These are phyloP conservation scores for Cryptosula pallasiana DNA, from an alignment of 2,888 invertebrate species.

Conservation along the genomic window DNA sequence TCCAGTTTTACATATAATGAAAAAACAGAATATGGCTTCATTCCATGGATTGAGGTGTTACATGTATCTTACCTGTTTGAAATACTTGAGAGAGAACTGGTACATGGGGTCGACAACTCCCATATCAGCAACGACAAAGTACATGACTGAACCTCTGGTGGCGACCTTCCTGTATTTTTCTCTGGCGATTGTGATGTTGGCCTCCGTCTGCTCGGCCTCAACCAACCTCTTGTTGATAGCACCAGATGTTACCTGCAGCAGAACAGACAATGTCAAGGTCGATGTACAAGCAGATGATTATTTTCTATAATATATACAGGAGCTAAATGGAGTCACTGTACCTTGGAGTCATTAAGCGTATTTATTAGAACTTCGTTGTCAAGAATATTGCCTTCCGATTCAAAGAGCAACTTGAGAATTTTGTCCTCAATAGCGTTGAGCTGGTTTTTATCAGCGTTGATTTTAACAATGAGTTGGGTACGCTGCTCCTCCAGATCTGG, in stretches of 20 bases:
- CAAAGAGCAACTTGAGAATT: conserved; percentile 54
- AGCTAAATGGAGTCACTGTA: conserved; percentile 28
- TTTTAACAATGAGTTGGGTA: conserved; percentile 52
- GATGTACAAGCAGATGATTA: neutral
- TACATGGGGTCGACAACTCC: conserved; percentile 55
- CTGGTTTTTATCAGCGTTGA: conserved; percentile 54
- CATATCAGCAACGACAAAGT: conserved; percentile 54
- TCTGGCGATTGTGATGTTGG: conserved; percentile 50
- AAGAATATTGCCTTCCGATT: conserved; percentile 54
- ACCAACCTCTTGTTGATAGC: conserved; percentile 49
- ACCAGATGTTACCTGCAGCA: conserved; percentile 49
- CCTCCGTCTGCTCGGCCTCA: conserved; percentile 53
- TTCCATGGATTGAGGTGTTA: too few relatives aligned
- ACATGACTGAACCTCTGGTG: conserved; percentile 54
- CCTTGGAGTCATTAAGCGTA: conserved; percentile 55
- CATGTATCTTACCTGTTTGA: conserved; percentile 54
- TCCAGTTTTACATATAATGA: too few relatives aligned
- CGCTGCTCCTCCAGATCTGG: conserved; percentile 55
- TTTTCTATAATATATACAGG: neutral
- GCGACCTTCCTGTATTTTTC: conserved; percentile 54
- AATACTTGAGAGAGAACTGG: conserved; percentile 55
- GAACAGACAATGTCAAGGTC: too few relatives aligned
- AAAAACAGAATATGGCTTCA: too few relatives aligned
- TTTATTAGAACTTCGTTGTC: conserved; percentile 55
- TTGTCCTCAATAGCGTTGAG: conserved; percentile 54